Evolutionary conservation across 2,888 invertebrate species (phyloP).

Genomic region (Volucella inanis): DNA sequence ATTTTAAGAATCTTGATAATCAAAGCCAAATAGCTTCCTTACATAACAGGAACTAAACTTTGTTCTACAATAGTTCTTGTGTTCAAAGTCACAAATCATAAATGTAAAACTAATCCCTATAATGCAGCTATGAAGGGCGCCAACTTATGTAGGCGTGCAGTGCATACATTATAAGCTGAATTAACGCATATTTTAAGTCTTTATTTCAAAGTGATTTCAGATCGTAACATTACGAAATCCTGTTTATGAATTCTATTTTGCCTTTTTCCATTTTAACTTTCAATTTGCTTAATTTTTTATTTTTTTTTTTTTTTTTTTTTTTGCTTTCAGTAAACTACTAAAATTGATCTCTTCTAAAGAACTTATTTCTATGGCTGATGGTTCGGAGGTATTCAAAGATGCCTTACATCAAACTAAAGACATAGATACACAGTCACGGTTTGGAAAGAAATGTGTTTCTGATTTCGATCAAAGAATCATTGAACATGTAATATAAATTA

Average conservation of each 20-base stretch:
- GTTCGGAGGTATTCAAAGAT: conserved; percentile 91
- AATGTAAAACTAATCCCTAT: too few species aligned
- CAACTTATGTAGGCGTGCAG: too few species aligned
- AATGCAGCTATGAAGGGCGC: too few species aligned
- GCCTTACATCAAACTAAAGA: conserved; percentile 89
- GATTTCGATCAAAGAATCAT: conserved; percentile 95
- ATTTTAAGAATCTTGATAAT: too few species aligned
- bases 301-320: neutral
- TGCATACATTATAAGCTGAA: too few species aligned
- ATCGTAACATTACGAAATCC: too few species aligned
- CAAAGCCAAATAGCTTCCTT: too few species aligned
- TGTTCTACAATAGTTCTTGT: too few species aligned
- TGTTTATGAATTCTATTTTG: neutral
- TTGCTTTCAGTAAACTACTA: conserved; percentile 83
- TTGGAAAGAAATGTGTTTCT: conserved; percentile 92
- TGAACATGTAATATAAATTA: conserved; percentile 87
- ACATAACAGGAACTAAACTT: too few species aligned
- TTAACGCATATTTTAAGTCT: too few species aligned
- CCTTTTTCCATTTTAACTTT: neutral
- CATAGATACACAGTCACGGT: conserved; percentile 89
- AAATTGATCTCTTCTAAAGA: conserved; percentile 95
- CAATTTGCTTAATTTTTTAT: neutral
- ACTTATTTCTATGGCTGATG: conserved; percentile 93
- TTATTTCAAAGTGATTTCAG: too few species aligned
- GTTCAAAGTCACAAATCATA: too few species aligned